Percentiles rank a stretch among this genome's conserved stretches.
phyloP scores from a whole-genome alignment of 2,113 vertebrate species.

The Cyanistes caeruleus region DNA sequence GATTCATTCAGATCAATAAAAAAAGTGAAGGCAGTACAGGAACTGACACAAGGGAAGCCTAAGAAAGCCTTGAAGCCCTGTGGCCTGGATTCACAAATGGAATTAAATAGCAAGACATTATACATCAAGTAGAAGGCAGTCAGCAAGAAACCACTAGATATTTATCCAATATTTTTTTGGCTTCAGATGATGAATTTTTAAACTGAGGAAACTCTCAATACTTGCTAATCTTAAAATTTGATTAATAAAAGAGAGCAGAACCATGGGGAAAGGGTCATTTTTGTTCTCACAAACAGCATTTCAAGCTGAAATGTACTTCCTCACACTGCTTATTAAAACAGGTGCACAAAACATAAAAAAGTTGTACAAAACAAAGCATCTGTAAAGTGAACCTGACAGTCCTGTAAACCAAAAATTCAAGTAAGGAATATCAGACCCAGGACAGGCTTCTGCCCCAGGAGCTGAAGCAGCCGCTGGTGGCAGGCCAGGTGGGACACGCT shows the following conservation, averaged over 20 bases:
- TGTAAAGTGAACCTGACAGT: neutral
- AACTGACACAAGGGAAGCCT: neutral
- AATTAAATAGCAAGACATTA: neutral
- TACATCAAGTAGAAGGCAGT: neutral
- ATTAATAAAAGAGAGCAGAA: neutral
- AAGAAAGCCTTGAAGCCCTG: neutral
- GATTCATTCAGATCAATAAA: neutral
- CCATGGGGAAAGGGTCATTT: neutral
- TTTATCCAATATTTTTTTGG: neutral
- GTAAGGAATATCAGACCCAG: neutral
- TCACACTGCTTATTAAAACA: neutral
- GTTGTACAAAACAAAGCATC: neutral
- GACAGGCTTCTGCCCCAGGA: neutral
- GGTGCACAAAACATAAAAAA: neutral
- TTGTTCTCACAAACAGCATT: neutral
- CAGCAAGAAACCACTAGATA: neutral
- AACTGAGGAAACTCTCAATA: neutral
- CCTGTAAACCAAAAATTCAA: neutral
- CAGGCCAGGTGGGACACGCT: neutral
- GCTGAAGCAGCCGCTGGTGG: neutral
- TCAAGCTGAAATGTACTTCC: neutral
- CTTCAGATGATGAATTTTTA: neutral
- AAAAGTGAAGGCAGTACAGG: neutral
- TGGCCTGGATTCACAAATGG: neutral
- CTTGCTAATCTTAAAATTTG: neutral